Percentiles rank a stretch among this genome's conserved stretches.
Conservation (phyloP, 2,113 vertebrate species). For the Bubo scandiacus region DNA sequence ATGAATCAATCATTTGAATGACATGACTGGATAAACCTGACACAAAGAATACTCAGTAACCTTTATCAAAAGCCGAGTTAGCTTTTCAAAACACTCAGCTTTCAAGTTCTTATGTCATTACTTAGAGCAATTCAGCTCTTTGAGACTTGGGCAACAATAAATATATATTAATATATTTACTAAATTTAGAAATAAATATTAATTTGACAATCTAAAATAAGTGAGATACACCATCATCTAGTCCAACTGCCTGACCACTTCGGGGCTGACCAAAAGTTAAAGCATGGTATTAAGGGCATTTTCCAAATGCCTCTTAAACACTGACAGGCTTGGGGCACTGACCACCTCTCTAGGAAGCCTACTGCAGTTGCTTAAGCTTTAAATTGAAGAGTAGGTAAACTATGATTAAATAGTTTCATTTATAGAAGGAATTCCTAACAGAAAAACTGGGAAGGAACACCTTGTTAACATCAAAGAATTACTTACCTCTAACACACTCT, state of each 20-base stretch:
- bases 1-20: not conserved
- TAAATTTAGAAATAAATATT: not conserved
- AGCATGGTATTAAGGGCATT: not conserved
- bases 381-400: not conserved
- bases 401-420: not conserved
- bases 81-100: not conserved
- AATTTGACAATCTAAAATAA: not conserved
- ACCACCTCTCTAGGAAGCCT: not conserved
- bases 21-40: not conserved
- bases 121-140: not conserved
- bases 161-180: not conserved
- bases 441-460: not conserved
- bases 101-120: not conserved
- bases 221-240: not conserved
- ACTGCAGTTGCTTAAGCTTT: not conserved
- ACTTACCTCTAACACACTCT: conserved; percentile 84
- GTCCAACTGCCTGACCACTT: not conserved
- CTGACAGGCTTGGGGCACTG: not conserved
- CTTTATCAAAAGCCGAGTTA: not conserved
- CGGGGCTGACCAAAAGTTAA: not conserved
- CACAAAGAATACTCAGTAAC: not conserved
- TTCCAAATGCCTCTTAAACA: not conserved
- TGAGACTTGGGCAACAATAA: not conserved
- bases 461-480: not conserved
- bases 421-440: not conserved